phyloP scores from a whole-genome alignment of 2,113 vertebrate species.

The Hydropotes inermis region DNA sequence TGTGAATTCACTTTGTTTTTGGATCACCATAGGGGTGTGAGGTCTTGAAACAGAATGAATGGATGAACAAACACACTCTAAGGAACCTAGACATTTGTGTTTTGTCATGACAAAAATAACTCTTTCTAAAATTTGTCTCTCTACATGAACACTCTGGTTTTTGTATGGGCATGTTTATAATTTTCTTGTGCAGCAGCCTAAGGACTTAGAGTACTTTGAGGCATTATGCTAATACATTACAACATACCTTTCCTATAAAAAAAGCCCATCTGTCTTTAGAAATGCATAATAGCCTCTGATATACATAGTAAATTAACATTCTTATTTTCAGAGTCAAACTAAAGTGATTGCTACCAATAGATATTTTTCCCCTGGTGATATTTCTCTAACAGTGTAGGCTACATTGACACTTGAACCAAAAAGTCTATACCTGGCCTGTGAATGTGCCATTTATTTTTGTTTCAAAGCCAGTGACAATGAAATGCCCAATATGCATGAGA shows the following conservation, averaged over 20 bases:
- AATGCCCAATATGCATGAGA: constrained; percentile 63
- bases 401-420: constrained; percentile 47
- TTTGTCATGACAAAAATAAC: constrained; percentile 54
- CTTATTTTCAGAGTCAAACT: constrained; percentile 45
- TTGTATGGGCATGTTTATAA: constrained; percentile 33
- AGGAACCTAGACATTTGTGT: constrained; percentile 51
- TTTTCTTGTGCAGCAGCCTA: constrained; percentile 52
- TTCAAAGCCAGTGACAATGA: constrained; percentile 64
- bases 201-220: constrained; percentile 29
- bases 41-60: constrained; percentile 76
- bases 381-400: constrained; percentile 45
- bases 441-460: constrained; percentile 65
- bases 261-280: constrained; percentile 65
- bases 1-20: constrained; percentile 68
- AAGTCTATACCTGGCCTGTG: constrained; percentile 43
- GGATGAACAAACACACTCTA: constrained; percentile 66
- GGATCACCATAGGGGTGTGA: constrained; percentile 51
- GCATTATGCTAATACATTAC: constrained; percentile 69
- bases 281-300: constrained; percentile 64
- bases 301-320: constrained; percentile 61
- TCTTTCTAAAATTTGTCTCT: constrained; percentile 57
- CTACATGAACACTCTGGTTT: neutral
- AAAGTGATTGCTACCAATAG: constrained; percentile 63
- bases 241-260: constrained; percentile 62
- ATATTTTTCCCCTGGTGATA: constrained; percentile 67